Evolutionary conservation across 2,888 invertebrate species (phyloP).

Genomic region (Euspilapteryx auroguttella): DNA sequence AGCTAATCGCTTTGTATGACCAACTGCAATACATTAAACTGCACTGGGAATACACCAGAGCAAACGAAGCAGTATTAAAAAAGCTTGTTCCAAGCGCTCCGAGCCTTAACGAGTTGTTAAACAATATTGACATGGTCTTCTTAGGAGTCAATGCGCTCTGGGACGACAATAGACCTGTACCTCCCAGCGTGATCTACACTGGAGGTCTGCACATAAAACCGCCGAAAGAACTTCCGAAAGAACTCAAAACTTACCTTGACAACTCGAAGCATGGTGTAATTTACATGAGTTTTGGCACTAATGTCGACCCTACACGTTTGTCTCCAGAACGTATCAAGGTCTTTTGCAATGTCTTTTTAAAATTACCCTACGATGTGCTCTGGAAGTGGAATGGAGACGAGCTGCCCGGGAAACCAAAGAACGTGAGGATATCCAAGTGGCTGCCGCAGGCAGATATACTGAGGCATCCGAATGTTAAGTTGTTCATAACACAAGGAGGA

Average conservation of each 20-base stretch:
- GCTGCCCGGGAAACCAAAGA: no score
- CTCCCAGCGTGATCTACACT: no score
- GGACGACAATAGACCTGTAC: no score
- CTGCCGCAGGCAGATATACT: conserved; percentile 11
- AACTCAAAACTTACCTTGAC: neutral
- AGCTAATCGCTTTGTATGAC: no score
- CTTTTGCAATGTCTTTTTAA: conserved; percentile 10
- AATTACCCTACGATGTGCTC: conserved; percentile 7
- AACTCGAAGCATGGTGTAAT: neutral
- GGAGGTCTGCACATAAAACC: neutral
- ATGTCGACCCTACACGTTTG: neutral
- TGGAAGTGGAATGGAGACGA: no score
- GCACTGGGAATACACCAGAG: no score
- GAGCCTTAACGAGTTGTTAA: neutral
- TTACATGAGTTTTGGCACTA: conserved; percentile 1
- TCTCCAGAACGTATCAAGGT: conserved; percentile 1
- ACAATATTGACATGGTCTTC: neutral
- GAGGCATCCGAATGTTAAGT: conserved; percentile 6
- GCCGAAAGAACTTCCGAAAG: neutral
- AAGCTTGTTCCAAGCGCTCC: neutral
- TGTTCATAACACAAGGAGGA: no score
- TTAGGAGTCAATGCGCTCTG: no score
- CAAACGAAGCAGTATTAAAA: no score
- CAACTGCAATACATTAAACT: no score
- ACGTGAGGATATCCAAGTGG: no score